Percentiles rank a stretch among this genome's conserved stretches.
Conservation (phyloP, 2,797 vertebrate species). For the Champsocephalus esox region DNA sequence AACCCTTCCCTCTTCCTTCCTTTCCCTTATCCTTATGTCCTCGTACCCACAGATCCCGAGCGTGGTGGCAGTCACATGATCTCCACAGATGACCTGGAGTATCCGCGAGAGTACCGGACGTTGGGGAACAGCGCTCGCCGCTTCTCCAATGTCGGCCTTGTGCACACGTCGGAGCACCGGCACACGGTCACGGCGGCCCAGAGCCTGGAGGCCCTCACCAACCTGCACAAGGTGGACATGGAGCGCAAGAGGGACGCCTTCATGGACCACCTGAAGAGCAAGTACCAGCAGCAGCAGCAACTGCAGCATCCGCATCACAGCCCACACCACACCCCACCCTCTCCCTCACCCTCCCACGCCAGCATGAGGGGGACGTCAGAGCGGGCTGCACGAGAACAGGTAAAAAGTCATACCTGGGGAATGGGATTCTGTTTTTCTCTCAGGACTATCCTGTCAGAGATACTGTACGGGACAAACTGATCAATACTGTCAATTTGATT, state of each 20-base stretch:
- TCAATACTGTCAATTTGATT: not conserved
- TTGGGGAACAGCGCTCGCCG: slow-evolving; percentile 93
- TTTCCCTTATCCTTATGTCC: slow-evolving; percentile 26
- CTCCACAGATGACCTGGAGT: slow-evolving; percentile 97
- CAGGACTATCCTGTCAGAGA: not conserved
- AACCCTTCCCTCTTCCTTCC: slow-evolving; percentile 22
- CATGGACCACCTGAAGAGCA: slow-evolving; percentile 99
- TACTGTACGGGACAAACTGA: not conserved
- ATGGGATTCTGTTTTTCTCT: not conserved
- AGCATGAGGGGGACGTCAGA: slow-evolving; percentile 89
- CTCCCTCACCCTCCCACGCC: slow-evolving; percentile 86
- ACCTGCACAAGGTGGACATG: slow-evolving; percentile 96
- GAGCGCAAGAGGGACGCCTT: slow-evolving; percentile 97
- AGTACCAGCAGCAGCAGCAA: slow-evolving; percentile 91
- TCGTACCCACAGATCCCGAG: slow-evolving; percentile 89
- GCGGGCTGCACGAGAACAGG: slow-evolving; percentile 91
- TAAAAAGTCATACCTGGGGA: slow-evolving; percentile 53
- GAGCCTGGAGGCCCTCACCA: slow-evolving; percentile 96
- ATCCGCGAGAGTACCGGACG: slow-evolving; percentile 95
- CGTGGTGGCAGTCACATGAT: slow-evolving; percentile 95
- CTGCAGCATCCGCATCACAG: slow-evolving; percentile 79
- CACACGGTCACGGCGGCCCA: slow-evolving; percentile 97
- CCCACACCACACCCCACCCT: slow-evolving; percentile 86
- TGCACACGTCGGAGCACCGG: slow-evolving; percentile 96
- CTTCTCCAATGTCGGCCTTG: slow-evolving; percentile 98